Base-by-base conservation (phyloP, 2,888 invertebrate genomes). In the Pristionchus maxplancki region DNA sequence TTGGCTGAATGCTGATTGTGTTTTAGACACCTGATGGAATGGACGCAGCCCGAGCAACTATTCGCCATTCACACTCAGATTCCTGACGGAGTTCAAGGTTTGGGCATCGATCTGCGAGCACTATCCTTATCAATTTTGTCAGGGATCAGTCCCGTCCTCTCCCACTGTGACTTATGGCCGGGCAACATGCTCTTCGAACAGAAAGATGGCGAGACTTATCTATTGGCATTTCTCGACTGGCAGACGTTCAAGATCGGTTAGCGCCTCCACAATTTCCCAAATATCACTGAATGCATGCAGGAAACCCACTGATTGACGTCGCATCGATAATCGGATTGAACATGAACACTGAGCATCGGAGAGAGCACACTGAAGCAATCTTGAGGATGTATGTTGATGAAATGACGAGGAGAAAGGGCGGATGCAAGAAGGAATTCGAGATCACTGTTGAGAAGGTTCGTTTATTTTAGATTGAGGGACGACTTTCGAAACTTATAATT, bases 181-280 rank as follows among this genome's bases (percentile, higher is more conserved):
- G 71, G 71, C 8, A 74, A 74, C 24, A 74, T 74, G 71, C 34
- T 74, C 3, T 74, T 74, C 31, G 71, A 74, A 20, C 34, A 40
- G 15, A 37, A 9, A 8, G 71, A 31, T 2, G 37, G n/a, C 17
- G 20, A 37, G 5, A 71, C 71, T 0, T 3, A 17, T 20, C 40
- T 74, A 5, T 24, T 74, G 40, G 71, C 71, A 2, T 40, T 74
- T 24, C 40, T 74, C 8, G 71, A 74, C 11, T 74, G 71, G 71
- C 71, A 74, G 40, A 40, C 37, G 1, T 74, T 74, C 71, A 37
- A 74, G 24, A 74, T 74, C 71, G 71, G 71, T 74, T 31, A 40
- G 71, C 17, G 20, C 20, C 6, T n/a, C 34, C 3, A 64, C 9
- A 15, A 71, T 71, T 20, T 37, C 20, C 9, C 5, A n/a, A 28